A percentile compares a stretch with the other conserved stretches of the same genome.
Evolutionary conservation across 2,113 vertebrate genomes (phyloP).

Genomic region (Tonatia bakeri): DNA sequence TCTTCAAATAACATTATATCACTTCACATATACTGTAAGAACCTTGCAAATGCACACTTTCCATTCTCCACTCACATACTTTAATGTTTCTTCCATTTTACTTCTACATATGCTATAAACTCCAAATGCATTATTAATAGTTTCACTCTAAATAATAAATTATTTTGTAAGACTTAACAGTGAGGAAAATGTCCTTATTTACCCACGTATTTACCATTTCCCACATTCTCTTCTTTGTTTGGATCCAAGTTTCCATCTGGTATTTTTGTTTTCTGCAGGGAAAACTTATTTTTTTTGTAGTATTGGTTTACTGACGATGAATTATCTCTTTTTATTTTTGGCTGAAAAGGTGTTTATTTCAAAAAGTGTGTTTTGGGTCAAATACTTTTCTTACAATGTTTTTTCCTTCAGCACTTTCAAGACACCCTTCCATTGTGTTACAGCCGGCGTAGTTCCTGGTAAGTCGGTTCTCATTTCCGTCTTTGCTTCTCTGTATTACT

Average conservation of each 20-base stretch:
- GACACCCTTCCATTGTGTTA: neutral
- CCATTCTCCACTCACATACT: neutral
- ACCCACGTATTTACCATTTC: neutral
- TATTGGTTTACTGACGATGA: neutral
- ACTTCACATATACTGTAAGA: neutral
- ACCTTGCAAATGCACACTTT: neutral
- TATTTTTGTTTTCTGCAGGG: neutral
- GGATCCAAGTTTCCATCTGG: neutral
- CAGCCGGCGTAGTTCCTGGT: neutral
- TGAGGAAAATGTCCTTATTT: neutral
- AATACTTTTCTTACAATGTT: neutral
- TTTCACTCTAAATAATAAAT: neutral
- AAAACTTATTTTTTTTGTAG: neutral
- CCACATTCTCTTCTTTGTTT: neutral
- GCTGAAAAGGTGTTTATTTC: neutral
- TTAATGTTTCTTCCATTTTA: neutral
- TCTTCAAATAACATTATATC: neutral
- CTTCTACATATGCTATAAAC: neutral
- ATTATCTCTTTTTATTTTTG: neutral
- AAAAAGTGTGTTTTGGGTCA: neutral
- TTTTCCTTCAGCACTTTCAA: neutral
- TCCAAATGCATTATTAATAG: neutral
- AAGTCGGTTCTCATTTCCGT: neutral
- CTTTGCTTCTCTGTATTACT: neutral
- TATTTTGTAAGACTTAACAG: neutral